phyloP scores from a whole-genome alignment of 2,888 invertebrate genomes.

The Argyra leucocephala region DNA sequence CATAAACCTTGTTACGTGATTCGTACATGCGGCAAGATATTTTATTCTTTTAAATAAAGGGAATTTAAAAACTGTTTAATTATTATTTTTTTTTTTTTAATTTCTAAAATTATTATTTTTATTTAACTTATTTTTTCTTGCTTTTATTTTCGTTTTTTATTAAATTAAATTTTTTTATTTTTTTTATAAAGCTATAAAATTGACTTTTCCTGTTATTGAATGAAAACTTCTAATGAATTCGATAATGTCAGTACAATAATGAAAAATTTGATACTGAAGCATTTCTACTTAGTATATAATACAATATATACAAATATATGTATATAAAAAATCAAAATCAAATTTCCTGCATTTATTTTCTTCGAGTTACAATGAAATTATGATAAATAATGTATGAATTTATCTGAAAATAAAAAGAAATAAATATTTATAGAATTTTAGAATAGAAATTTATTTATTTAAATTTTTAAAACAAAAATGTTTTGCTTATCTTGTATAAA shows the following conservation, averaged over 20 bases:
- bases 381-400: too few species aligned
- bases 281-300: not conserved
- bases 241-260: not conserved
- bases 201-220: not conserved
- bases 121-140: not conserved
- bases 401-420: too few species aligned
- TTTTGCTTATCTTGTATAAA: too few species aligned
- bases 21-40: conserved; percentile 40
- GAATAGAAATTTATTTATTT: too few species aligned
- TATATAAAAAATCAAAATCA: too few species aligned
- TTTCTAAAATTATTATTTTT: not conserved
- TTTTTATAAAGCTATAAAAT: not conserved
- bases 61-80: not conserved
- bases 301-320: too few species aligned
- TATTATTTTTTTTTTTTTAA: not conserved
- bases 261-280: not conserved
- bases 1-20: conserved; percentile 27
- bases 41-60: conserved; percentile 14
- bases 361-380: too few species aligned
- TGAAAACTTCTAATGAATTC: not conserved
- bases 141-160: not conserved
- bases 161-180: not conserved
- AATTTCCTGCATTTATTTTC: too few species aligned
- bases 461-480: too few species aligned
- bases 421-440: too few species aligned